phyloP scores from a whole-genome alignment of 2,113 vertebrate species.

The Pseudorhombus dupliciocellatus region DNA sequence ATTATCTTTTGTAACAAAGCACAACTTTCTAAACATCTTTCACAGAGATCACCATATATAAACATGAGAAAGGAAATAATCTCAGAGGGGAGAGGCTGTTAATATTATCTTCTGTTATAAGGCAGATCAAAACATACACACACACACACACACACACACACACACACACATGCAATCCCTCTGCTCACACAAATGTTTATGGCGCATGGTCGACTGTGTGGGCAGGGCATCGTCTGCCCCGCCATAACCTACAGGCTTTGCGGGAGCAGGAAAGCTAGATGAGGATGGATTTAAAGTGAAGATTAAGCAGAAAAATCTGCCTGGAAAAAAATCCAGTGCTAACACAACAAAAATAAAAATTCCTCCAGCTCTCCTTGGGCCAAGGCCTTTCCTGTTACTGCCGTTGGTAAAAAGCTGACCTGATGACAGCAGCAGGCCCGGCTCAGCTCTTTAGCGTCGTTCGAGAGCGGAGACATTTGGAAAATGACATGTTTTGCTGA shows the following conservation, averaged over 20 bases:
- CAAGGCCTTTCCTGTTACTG: constrained; percentile 28
- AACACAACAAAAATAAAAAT: constrained; percentile 36
- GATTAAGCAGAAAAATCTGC: constrained; percentile 73
- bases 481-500: constrained; percentile 49
- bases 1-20: not conserved
- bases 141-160: not conserved
- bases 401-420: constrained; percentile 16
- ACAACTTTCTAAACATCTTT: not conserved
- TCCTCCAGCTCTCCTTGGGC: constrained; percentile 22
- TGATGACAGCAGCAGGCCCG: constrained; percentile 11
- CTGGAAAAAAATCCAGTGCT: constrained; percentile 61
- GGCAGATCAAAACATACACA: not conserved
- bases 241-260: constrained; percentile 57
- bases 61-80: not conserved
- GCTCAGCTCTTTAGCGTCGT: constrained; percentile 31
- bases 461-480: constrained; percentile 34
- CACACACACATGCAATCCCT: constrained; percentile 5
- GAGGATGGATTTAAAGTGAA: constrained; percentile 72
- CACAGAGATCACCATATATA: too few species aligned
- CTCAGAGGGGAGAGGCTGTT: not conserved
- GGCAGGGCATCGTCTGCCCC: constrained; percentile 51
- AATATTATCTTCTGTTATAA: not conserved
- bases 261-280: constrained; percentile 54
- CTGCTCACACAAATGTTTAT: constrained; percentile 4
- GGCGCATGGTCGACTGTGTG: constrained; percentile 38